phyloP scores from a whole-genome alignment of 2,797 vertebrate species.

The Trachurus trachurus region DNA sequence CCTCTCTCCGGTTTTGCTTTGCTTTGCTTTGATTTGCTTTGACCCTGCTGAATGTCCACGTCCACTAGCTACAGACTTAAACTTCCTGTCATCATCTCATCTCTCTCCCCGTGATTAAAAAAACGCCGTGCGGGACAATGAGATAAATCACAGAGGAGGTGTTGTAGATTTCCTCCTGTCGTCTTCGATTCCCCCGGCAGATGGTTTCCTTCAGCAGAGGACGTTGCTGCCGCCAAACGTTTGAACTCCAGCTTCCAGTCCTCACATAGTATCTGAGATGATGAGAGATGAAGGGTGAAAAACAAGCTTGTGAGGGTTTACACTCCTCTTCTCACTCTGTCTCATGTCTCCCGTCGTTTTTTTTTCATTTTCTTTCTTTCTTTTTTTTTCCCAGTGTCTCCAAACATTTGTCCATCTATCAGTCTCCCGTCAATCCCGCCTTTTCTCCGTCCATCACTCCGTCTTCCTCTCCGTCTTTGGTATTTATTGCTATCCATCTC shows the following conservation, averaged over 20 bases:
- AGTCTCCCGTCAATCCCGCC: conserved; percentile 9
- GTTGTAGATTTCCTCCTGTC: no score
- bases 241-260: background rate
- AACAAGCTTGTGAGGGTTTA: background rate
- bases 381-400: background rate
- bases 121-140: background rate
- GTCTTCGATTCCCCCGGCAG: no score
- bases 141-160: background rate
- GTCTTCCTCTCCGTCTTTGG: conserved; percentile 16
- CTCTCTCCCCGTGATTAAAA: background rate
- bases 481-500: conserved; percentile 42
- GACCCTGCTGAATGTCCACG: background rate
- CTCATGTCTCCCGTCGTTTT: background rate
- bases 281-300: conserved; percentile 1
- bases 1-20: no score
- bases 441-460: conserved; percentile 18
- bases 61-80: background rate
- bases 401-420: conserved; percentile 16
- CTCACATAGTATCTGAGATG: background rate
- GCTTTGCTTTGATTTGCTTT: background rate
- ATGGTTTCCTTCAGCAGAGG: no score
- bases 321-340: background rate
- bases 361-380: no score
- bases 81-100: background rate
- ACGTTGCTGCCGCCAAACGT: background rate